phyloP scores from a whole-genome alignment of 1,140 invertebrate genomes.

The Stegodyphus dumicola region DNA sequence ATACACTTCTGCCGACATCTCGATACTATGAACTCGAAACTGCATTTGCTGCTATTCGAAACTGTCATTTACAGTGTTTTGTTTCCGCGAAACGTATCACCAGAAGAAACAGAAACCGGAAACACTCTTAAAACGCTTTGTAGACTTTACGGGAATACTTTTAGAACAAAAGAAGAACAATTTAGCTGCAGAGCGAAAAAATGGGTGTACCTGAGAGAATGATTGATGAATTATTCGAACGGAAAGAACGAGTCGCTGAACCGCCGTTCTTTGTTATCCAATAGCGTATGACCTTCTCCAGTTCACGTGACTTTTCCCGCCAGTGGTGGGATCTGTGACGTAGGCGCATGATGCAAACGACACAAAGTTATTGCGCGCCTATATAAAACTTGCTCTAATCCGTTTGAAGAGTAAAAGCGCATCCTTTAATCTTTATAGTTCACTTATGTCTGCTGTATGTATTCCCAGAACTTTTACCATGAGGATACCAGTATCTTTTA shows the following conservation, averaged over 20 bases:
- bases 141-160: too few species aligned
- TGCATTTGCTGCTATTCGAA: too few species aligned
- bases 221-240: neutral
- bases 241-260: too few species aligned
- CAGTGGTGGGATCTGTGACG: neutral
- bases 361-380: neutral
- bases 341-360: neutral
- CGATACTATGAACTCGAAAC: too few species aligned
- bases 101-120: too few species aligned
- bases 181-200: too few species aligned
- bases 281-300: neutral
- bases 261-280: neutral
- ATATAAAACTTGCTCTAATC: neutral
- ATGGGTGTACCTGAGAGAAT: too few species aligned
- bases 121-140: too few species aligned
- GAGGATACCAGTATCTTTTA: slow-evolving; percentile 32
- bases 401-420: neutral
- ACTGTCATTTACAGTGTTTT: too few species aligned
- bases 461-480: neutral
- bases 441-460: neutral
- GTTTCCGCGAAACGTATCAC: too few species aligned
- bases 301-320: neutral
- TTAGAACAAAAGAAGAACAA: too few species aligned
- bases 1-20: too few species aligned
- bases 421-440: neutral